Conservation (phyloP, 2,888 invertebrate genomes). For the Petrolisthes cinctipes region DNA sequence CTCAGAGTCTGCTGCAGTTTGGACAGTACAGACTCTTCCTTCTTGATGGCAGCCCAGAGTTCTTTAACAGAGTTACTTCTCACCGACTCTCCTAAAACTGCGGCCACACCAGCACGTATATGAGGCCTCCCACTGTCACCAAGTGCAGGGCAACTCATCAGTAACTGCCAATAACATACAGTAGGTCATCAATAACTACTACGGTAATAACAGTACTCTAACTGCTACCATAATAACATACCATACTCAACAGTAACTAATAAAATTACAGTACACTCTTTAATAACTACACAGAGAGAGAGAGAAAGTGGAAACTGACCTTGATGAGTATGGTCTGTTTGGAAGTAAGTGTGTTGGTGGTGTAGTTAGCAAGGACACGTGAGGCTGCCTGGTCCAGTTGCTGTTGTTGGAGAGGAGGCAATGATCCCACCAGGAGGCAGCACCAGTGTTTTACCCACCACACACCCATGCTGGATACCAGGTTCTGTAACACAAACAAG, state of each 20-base stretch:
- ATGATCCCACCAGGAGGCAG: conserved; percentile 50
- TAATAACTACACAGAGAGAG: neutral
- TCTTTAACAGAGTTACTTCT: conserved; percentile 36
- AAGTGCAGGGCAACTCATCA: conserved; percentile 43
- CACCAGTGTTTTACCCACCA: conserved; percentile 57
- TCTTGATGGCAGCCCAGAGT: conserved; percentile 33
- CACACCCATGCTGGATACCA: conserved; percentile 58
- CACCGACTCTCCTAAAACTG: conserved; percentile 33
- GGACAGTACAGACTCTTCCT: conserved; percentile 63
- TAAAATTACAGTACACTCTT: neutral
- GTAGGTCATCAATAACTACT: neutral
- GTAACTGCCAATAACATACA: conserved; percentile 3
- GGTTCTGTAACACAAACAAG: conserved; percentile 36
- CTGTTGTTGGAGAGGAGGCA: conserved; percentile 32
- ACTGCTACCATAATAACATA: neutral
- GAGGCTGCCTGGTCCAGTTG: conserved; percentile 24
- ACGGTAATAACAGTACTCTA: neutral
- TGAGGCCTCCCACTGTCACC: neutral
- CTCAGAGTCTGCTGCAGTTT: conserved; percentile 50
- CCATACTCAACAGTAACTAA: neutral
- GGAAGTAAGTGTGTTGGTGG: conserved; percentile 13
- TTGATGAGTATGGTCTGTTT: conserved; percentile 34
- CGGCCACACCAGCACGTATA: conserved; percentile 40
- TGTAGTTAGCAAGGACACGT: conserved; percentile 29
- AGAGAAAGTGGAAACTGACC: conserved; percentile 2